Percentiles rank a stretch among this genome's conserved stretches.
These are phyloP conservation scores for Drosophila kohkoa DNA, from an alignment of 1,140 invertebrate species.

Conservation along the genomic window DNA sequence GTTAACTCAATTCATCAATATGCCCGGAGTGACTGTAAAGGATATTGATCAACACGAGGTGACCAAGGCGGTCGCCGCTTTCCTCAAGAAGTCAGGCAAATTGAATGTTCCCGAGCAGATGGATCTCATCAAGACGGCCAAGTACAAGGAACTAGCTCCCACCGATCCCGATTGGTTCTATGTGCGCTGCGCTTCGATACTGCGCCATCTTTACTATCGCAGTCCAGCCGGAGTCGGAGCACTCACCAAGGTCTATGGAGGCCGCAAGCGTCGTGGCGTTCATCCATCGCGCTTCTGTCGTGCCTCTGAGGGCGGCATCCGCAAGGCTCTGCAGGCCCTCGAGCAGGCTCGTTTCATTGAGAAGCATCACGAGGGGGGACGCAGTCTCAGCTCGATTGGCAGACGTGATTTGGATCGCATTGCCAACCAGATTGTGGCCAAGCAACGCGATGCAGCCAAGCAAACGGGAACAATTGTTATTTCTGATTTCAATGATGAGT, in stretches of 20 bases:
- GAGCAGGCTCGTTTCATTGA: slow-evolving; percentile 97
- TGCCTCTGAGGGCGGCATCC: slow-evolving; percentile 94
- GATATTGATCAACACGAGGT: slow-evolving; percentile 99
- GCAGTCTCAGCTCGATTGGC: slow-evolving; percentile 95
- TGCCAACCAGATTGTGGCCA: slow-evolving; percentile 95
- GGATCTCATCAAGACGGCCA: slow-evolving; percentile 97
- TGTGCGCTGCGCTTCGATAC: slow-evolving; percentile 96
- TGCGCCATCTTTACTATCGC: slow-evolving; percentile 97
- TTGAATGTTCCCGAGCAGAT: slow-evolving; percentile 98
- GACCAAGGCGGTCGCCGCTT: slow-evolving; percentile 96
- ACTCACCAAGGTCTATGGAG: slow-evolving; percentile 98
- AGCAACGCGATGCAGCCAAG: slow-evolving; percentile 87
- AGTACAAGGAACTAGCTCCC: slow-evolving; percentile 98
- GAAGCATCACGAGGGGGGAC: slow-evolving; percentile 94
- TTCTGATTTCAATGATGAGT: slow-evolving; percentile 72
- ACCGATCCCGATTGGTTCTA: slow-evolving; percentile 99
- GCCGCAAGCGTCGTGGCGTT: slow-evolving; percentile 97
- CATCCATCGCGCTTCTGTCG: slow-evolving; percentile 97
- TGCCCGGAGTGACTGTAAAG: slow-evolving; percentile 96
- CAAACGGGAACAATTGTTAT: slow-evolving; percentile 85
- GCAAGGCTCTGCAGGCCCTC: slow-evolving; percentile 97
- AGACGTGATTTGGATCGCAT: slow-evolving; percentile 98
- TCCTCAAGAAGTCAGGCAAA: slow-evolving; percentile 99
- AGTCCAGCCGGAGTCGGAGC: slow-evolving; percentile 98
- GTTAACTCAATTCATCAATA: slow-evolving; percentile 85